Percentiles rank a stretch among this genome's conserved stretches.
These are phyloP conservation scores for Heliconius himera DNA, from an alignment of 1,140 invertebrate species.

Conservation along the genomic window DNA sequence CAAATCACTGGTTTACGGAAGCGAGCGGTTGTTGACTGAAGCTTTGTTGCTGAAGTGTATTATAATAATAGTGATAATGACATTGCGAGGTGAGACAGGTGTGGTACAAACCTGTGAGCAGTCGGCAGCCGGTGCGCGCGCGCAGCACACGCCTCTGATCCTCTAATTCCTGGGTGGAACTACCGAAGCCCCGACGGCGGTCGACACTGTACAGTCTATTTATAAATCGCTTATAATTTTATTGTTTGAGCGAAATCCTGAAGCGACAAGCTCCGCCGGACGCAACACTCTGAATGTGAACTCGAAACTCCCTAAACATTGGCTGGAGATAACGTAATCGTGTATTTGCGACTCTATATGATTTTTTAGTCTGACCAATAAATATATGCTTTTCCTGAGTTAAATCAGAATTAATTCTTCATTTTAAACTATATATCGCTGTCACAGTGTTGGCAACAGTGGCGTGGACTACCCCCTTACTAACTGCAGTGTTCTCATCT, in stretches of 20 bases:
- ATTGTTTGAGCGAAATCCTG: conserved; percentile 76
- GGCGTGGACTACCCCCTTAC: not conserved
- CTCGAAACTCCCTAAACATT: conserved; percentile 48
- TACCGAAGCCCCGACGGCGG: conserved; percentile 39
- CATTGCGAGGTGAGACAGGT: conserved; percentile 75
- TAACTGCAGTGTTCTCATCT: not conserved
- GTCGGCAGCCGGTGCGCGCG: conserved; percentile 57
- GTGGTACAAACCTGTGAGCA: conserved; percentile 64
- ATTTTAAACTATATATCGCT: not conserved
- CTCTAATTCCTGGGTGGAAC: conserved; percentile 54
- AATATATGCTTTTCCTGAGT: not conserved
- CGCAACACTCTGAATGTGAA: conserved; percentile 65
- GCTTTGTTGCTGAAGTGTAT: conserved; percentile 59
- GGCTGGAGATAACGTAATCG: conserved; percentile 46
- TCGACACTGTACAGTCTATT: conserved; percentile 53
- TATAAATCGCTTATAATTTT: conserved; percentile 79
- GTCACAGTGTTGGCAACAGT: not conserved
- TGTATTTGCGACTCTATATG: conserved; percentile 40
- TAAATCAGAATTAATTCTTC: not conserved
- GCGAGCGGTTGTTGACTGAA: conserved; percentile 52
- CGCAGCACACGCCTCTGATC: conserved; percentile 67
- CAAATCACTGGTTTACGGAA: conserved; percentile 41
- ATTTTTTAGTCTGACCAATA: conserved; percentile 21
- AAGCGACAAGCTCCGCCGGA: conserved; percentile 71
- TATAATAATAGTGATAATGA: conserved; percentile 77